Conservation (phyloP, 2,797 vertebrate species). For the Bucorvus abyssinicus region DNA sequence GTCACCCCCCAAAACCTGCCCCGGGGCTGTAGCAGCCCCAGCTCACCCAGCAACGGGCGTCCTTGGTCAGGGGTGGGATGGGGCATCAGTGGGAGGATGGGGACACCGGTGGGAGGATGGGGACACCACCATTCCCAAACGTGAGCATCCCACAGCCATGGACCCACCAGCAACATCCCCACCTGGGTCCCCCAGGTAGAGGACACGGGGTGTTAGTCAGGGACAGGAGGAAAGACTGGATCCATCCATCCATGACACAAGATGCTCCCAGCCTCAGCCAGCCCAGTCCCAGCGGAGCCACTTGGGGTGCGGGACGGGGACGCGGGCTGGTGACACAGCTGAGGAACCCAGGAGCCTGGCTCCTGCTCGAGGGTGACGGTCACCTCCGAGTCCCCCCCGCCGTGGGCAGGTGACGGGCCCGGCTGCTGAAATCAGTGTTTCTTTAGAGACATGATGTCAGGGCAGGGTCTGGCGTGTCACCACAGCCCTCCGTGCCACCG, state of each 20-base stretch:
- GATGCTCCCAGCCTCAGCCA: background rate
- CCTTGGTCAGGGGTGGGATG: background rate
- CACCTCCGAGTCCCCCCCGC: accelerated
- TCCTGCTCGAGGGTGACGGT: accelerated
- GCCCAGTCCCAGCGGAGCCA: background rate
- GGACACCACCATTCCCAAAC: background rate
- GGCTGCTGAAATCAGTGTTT: background rate
- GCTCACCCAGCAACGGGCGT: background rate
- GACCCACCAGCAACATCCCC: background rate
- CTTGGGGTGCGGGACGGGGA: background rate
- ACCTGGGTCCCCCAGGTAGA: accelerated
- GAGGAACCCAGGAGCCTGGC: background rate
- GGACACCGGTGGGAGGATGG: background rate
- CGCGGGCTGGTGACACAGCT: background rate
- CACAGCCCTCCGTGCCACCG: background rate
- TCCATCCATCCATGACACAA: accelerated
- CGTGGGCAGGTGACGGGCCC: accelerated
- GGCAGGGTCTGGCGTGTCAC: background rate
- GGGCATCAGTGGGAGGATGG: background rate
- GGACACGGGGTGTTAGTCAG: background rate
- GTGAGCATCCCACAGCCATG: background rate
- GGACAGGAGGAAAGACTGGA: background rate
- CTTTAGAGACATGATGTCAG: background rate
- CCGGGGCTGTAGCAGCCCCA: background rate
- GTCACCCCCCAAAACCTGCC: background rate